Evolutionary conservation across 1,140 invertebrate genomes (phyloP).

Genomic region (Leptonema lineaticorne): DNA sequence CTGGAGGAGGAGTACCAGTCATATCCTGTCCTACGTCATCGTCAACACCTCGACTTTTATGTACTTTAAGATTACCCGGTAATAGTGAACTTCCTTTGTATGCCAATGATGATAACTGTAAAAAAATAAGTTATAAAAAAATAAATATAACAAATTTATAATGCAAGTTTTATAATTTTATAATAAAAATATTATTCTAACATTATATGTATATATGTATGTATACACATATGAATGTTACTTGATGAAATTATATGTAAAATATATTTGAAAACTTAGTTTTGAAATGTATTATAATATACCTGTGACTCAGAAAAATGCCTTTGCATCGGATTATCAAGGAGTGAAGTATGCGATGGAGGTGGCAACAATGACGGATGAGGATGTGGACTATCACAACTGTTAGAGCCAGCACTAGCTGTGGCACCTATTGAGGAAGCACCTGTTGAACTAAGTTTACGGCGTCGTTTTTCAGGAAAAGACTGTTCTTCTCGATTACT

Average conservation of each 20-base stretch:
- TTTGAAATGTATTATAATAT: background rate
- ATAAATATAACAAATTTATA: background rate
- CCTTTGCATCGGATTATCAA: conserved; percentile 32
- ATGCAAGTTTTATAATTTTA: background rate
- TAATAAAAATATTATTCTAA: too few species aligned
- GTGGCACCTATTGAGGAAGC: conserved; percentile 49
- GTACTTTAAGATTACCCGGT: conserved; percentile 23
- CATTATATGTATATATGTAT: too few species aligned
- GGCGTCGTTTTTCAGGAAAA: conserved; percentile 42
- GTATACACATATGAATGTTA: too few species aligned
- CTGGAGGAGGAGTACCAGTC: conserved; percentile 32
- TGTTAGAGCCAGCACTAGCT: conserved; percentile 51
- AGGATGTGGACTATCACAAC: conserved; percentile 65
- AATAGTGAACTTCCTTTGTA: conserved; percentile 37
- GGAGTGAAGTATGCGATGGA: conserved; percentile 49
- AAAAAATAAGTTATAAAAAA: background rate
- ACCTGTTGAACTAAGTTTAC: conserved; percentile 36
- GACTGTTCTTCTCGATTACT: conserved; percentile 26
- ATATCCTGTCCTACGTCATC: conserved; percentile 10
- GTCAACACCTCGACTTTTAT: conserved; percentile 18
- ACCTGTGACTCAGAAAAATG: conserved; percentile 36
- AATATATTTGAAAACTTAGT: too few species aligned
- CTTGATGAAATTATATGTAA: too few species aligned
- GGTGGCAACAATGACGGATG: conserved; percentile 58
- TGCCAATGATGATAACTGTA: conserved; percentile 33